Evolutionary conservation across 2,797 vertebrate species (phyloP).

Genomic region (Pangasius djambal): DNA sequence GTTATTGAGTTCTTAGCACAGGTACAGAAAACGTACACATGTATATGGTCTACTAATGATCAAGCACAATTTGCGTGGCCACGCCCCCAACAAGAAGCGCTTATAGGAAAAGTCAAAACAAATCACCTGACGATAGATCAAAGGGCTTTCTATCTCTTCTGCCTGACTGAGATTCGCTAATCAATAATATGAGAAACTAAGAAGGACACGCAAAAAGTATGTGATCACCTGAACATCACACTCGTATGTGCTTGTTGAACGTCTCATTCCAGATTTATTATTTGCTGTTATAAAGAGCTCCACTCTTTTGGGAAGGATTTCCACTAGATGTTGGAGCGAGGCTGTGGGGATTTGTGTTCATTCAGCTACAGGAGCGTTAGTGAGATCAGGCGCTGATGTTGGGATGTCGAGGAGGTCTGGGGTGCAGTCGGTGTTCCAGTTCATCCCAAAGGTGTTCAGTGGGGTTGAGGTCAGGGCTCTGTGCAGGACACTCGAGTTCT

Average conservation of each 20-base stretch:
- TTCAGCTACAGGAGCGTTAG: neutral
- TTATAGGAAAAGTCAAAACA: neutral
- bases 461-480: no score
- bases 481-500: no score
- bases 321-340: neutral
- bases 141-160: neutral
- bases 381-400: neutral
- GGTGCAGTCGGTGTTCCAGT: no score
- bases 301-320: neutral
- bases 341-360: neutral
- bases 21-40: neutral
- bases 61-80: neutral
- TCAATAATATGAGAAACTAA: neutral
- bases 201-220: neutral
- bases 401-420: no score
- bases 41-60: neutral
- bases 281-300: neutral
- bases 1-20: neutral
- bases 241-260: neutral
- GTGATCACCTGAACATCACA: neutral
- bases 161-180: neutral
- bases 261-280: neutral
- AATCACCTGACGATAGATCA: neutral
- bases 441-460: no score
- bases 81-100: neutral